Evolutionary conservation across 2,888 invertebrate species (phyloP).

Genomic region (Lochmaea crataegi): DNA sequence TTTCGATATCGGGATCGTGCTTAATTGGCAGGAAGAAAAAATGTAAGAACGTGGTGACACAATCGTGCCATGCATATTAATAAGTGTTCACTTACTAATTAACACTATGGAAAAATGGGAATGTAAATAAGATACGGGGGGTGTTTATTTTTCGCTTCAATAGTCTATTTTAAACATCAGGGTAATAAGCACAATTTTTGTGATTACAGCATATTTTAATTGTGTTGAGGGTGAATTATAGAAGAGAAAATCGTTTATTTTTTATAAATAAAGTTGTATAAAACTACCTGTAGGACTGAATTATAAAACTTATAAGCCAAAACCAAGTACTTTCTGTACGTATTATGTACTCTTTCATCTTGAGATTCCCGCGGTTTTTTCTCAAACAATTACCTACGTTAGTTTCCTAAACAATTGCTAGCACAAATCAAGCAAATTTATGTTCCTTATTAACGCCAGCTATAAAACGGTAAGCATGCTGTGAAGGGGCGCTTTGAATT

Average conservation of each 20-base stretch:
- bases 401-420: constrained; percentile 15
- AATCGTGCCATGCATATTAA: constrained; percentile 14
- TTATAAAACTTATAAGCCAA: background rate
- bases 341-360: background rate
- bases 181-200: too few relatives aligned
- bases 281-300: background rate
- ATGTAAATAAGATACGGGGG: background rate
- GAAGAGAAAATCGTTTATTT: too few relatives aligned
- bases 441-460: constrained; percentile 26
- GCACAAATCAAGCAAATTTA: constrained; percentile 29
- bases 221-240: too few relatives aligned
- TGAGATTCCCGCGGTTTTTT: constrained; percentile 13
- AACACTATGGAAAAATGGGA: background rate
- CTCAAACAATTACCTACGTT: constrained; percentile 19
- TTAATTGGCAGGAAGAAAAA: constrained; percentile 5
- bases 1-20: constrained; percentile 3
- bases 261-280: background rate
- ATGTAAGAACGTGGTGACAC: constrained; percentile 1
- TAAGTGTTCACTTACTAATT: constrained; percentile 9
- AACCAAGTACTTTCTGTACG: background rate
- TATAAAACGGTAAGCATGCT: constrained; percentile 16
- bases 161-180: background rate
- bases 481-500: constrained; percentile 19
- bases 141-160: background rate
- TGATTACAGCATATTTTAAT: too few relatives aligned